Evolutionary conservation across 1,140 invertebrate species (phyloP).

Genomic region (Tetragonula clypearis): DNA sequence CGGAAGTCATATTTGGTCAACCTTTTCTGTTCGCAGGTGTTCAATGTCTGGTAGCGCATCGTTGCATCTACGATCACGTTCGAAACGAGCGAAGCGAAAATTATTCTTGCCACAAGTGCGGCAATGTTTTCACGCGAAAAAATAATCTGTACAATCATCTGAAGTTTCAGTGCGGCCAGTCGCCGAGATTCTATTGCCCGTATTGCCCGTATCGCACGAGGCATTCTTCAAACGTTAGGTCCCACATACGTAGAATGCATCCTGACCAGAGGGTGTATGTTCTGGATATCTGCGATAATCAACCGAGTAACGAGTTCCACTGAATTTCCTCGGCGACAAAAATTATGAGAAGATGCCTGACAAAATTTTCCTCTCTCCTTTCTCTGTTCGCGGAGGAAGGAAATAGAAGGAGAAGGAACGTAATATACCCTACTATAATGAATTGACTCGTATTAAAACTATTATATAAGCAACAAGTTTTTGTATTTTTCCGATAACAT

Average conservation of each 20-base stretch:
- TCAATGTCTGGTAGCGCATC: background rate
- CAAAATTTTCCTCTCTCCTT: background rate
- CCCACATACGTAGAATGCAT: conserved; percentile 71
- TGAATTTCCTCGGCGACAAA: background rate
- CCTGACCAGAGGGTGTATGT: conserved; percentile 52
- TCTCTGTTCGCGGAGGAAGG: background rate
- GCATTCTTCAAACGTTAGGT: conserved; percentile 76
- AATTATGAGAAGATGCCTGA: background rate
- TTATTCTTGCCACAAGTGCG: conserved; percentile 69
- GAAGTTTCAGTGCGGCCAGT: conserved; percentile 82
- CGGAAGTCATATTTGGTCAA: conserved; percentile 26
- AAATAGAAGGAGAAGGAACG: background rate
- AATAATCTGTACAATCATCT: conserved; percentile 82
- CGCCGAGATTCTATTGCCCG: conserved; percentile 82
- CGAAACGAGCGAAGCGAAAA: conserved; percentile 29
- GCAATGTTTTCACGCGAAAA: conserved; percentile 69
- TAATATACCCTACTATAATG: background rate
- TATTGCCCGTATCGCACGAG: conserved; percentile 78
- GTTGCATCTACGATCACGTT: conserved; percentile 23
- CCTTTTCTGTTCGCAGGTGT: conserved; percentile 59
- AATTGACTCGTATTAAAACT: background rate
- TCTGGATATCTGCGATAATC: conserved; percentile 43
- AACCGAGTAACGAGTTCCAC: background rate
- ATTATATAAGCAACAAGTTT: background rate
- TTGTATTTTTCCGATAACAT: background rate